Evolutionary conservation across 2,888 invertebrate species (phyloP), one percentile per base, ranked within the genome.

Genomic region (Ferrisia virgata): DNA sequence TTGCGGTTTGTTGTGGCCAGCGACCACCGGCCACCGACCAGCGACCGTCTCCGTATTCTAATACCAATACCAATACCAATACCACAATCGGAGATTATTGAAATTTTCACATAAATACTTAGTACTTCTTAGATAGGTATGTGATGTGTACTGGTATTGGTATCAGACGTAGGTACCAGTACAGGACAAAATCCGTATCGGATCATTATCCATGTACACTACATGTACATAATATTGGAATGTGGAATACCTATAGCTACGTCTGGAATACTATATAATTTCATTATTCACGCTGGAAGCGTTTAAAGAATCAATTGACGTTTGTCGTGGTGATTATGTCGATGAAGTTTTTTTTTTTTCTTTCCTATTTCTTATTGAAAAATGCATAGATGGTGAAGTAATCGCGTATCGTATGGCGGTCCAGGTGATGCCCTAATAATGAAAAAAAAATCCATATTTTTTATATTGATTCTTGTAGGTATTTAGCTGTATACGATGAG

Each of bases 291-390:
- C 72, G 72, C 72, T 76, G 36, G 72, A 33, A 76, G 36, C 72
- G 36, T 76, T 76, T 76, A 76, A 76, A 76, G 72, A 76, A 76
- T 76, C 72, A 76, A 76, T 76, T 76, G 72, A 33, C 80, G 53
- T 47, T 33, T 80, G 53, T 80, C 80, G 43, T 79, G 64, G 43
- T 79, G 64, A 28, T 64, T 64, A 64, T 40, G 22, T 79, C 40
- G 40, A 78, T 78, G 22, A 40, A 8, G 40, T 79, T 18, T 40
- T 40, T 36, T 28, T 39, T 9, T n/a, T 9, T 78, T 8, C 11
- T 28, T 40, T 43, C 43, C 28, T 39, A 43, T 79, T 15, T 43
- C 25, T 0, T 22, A 18, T 31, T 5, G 33, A 25, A 31, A 76
- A 31, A 47, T 47, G n/a, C n/a, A n/a, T 18, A n/a, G 58, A 31